Conservation (phyloP, 2,797 vertebrate genomes). For the Tapirus indicus region DNA sequence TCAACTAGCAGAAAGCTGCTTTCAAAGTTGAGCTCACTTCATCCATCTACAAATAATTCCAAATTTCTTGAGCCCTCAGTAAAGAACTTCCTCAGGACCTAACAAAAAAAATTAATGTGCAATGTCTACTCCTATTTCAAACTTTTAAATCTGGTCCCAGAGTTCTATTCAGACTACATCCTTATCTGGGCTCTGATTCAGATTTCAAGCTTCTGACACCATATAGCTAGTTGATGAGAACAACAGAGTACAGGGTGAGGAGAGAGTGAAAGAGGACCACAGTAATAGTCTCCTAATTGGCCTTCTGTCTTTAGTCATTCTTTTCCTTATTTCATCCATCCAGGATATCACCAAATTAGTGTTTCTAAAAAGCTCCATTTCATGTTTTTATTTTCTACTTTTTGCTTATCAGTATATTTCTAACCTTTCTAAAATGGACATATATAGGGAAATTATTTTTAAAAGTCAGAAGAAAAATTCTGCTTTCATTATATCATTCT, state of each 20-base stretch:
- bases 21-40: background rate
- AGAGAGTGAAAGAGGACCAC: background rate
- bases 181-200: background rate
- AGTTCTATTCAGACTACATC: background rate
- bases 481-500: background rate
- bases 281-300: too few species aligned
- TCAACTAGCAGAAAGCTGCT: background rate
- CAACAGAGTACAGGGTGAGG: background rate
- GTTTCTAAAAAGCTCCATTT: background rate
- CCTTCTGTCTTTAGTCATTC: background rate
- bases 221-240: background rate
- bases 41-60: background rate
- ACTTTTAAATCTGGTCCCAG: background rate
- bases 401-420: background rate
- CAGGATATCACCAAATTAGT: background rate
- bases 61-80: background rate
- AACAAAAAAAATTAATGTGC: background rate
- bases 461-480: background rate
- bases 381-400: background rate
- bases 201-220: background rate
- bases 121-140: background rate
- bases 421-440: background rate
- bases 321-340: background rate
- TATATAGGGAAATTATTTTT: background rate
- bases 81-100: background rate